phyloP scores from a whole-genome alignment of 2,888 invertebrate genomes.

The Drosophila limbata region DNA sequence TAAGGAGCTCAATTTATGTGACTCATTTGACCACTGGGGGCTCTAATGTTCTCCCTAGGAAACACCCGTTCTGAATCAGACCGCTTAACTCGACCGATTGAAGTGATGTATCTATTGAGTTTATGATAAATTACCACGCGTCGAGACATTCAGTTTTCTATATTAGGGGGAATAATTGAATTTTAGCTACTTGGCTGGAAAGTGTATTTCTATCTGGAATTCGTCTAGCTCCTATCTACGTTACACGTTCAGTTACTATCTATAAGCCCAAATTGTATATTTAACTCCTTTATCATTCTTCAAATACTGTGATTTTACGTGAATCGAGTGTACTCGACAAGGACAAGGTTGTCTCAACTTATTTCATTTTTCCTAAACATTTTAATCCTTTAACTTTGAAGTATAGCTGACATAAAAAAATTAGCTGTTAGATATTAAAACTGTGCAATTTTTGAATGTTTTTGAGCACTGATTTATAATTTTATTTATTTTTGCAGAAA shows the following conservation, averaged over 20 bases:
- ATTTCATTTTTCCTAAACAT: too few relatives aligned
- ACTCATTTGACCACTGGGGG: conserved; percentile 23
- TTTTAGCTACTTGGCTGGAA: not conserved
- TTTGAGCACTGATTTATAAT: too few relatives aligned
- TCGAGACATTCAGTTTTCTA: not conserved
- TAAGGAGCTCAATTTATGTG: conserved; percentile 18
- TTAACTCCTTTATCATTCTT: not conserved
- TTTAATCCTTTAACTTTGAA: too few relatives aligned
- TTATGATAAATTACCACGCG: not conserved
- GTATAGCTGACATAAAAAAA: too few relatives aligned
- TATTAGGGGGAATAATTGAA: not conserved
- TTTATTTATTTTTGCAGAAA: too few relatives aligned
- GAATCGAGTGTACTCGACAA: not conserved
- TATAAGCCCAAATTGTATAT: not conserved
- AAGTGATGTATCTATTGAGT: not conserved
- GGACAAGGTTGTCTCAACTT: too few relatives aligned
- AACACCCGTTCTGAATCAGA: conserved; percentile 33
- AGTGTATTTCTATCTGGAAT: not conserved
- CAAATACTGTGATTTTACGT: not conserved
- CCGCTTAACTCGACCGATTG: not conserved
- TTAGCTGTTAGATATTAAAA: too few relatives aligned
- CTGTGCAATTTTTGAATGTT: too few relatives aligned
- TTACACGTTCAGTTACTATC: conserved; percentile 1
- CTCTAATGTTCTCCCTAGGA: not conserved
- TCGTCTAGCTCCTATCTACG: not conserved